phyloP scores from a whole-genome alignment of 2,797 vertebrate genomes.

The Cetoscarus ocellatus region DNA sequence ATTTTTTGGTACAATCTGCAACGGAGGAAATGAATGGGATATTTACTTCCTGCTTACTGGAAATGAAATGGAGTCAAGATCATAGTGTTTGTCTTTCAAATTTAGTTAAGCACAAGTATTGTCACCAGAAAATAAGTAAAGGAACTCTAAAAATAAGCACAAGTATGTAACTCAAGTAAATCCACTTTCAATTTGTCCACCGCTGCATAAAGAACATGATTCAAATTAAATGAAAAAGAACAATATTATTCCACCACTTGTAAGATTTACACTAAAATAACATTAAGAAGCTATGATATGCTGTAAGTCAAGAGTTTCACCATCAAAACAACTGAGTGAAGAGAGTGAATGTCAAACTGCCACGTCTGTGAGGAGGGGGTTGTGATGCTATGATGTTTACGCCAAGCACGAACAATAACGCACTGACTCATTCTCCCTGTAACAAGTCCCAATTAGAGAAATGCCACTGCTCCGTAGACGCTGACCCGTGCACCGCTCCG shows the following conservation, averaged over 20 bases:
- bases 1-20: too few relatives aligned
- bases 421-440: slow-evolving; percentile 36
- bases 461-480: slow-evolving; percentile 54
- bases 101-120: too few relatives aligned
- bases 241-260: slow-evolving; percentile 51
- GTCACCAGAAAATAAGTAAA: too few relatives aligned
- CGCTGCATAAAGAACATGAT: slow-evolving; percentile 55
- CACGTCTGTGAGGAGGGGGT: slow-evolving; percentile 22
- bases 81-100: too few relatives aligned
- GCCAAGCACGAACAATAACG: slow-evolving; percentile 49
- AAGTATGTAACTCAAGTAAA: too few relatives aligned
- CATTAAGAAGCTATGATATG: slow-evolving; percentile 50
- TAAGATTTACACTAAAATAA: slow-evolving; percentile 57
- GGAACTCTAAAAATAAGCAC: too few relatives aligned
- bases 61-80: too few relatives aligned
- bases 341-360: slow-evolving; percentile 60
- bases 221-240: slow-evolving; percentile 48
- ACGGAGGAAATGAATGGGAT: too few relatives aligned
- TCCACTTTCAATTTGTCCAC: too few relatives aligned
- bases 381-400: slow-evolving; percentile 44
- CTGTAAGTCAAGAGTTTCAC: slow-evolving; percentile 35
- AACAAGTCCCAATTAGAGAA: slow-evolving; percentile 75
- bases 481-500: slow-evolving; percentile 44
- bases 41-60: too few relatives aligned
- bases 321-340: slow-evolving; percentile 42